Conservation (phyloP, 2,797 vertebrate genomes). For the Peromyscus melanophrys region DNA sequence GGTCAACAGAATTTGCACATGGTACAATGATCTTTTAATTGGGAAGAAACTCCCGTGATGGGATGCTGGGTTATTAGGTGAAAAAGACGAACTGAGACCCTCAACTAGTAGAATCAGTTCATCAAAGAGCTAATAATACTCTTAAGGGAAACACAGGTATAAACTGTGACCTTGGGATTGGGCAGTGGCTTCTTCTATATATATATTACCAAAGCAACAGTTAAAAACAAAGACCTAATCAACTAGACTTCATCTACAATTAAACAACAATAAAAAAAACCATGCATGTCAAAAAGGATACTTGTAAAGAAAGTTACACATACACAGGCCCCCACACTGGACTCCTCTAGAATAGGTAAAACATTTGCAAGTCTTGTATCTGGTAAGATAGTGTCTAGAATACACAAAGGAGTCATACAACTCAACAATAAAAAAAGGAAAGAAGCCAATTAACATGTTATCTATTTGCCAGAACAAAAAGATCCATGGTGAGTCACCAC, state of each 20-base stretch:
- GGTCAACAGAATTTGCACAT: neutral
- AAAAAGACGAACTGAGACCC: neutral
- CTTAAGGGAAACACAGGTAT: neutral
- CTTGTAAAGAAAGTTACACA: neutral
- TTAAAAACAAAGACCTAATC: neutral
- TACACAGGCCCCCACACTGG: too few species aligned
- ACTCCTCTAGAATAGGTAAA: neutral
- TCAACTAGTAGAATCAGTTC: conserved; percentile 8
- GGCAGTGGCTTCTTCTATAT: neutral
- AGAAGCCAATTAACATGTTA: neutral
- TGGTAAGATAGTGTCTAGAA: neutral
- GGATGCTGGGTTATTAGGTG: neutral
- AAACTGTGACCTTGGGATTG: neutral
- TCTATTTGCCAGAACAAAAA: neutral
- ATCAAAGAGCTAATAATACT: neutral
- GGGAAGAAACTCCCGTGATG: neutral
- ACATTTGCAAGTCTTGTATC: conserved; percentile 16
- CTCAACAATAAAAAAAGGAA: neutral
- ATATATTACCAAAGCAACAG: neutral
- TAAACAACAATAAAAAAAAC: neutral
- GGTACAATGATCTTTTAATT: neutral
- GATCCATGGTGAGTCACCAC: neutral
- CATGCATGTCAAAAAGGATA: neutral
- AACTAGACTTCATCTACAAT: neutral
- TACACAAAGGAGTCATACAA: neutral